A percentile compares a stretch with the other conserved stretches of the same genome.
phyloP scores from a whole-genome alignment of 2,797 vertebrate species.

The Caiman crocodilus region DNA sequence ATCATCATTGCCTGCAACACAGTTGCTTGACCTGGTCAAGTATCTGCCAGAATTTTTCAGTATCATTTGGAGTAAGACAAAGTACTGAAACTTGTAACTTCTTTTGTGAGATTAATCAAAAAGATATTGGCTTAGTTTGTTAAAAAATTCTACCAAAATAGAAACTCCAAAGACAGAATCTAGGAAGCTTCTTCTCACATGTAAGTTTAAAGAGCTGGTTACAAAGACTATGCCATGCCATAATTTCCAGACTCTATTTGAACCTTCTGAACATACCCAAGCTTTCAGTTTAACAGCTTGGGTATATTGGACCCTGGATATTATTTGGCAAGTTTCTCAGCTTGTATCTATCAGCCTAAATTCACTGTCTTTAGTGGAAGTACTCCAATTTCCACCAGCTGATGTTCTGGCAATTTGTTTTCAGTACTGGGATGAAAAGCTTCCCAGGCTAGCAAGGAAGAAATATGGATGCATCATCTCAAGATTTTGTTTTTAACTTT shows the following conservation, averaged over 20 bases:
- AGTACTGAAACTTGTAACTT: no score
- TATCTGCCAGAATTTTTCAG: no score
- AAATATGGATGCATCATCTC: not conserved
- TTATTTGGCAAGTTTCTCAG: not conserved
- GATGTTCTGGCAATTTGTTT: not conserved
- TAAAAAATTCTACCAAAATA: no score
- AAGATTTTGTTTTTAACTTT: not conserved
- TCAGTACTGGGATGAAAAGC: not conserved
- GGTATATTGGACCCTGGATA: not conserved
- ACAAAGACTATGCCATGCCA: fast-evolving
- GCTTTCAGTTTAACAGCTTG: not conserved
- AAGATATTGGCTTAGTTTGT: not conserved
- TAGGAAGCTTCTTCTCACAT: not conserved
- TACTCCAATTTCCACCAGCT: not conserved
- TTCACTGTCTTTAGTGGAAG: not conserved
- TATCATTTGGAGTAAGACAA: no score
- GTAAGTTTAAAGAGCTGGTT: not conserved
- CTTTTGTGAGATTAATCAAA: not conserved
- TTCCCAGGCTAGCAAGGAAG: not conserved
- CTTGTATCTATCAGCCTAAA: not conserved
- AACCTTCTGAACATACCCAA: not conserved
- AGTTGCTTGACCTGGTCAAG: no score
- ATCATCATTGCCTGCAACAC: no score
- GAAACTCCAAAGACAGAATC: no score
- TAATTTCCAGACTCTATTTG: not conserved